These are phyloP conservation scores for Malurus melanocephalus DNA, from an alignment of 2,113 vertebrate species.

Conservation along the genomic window DNA sequence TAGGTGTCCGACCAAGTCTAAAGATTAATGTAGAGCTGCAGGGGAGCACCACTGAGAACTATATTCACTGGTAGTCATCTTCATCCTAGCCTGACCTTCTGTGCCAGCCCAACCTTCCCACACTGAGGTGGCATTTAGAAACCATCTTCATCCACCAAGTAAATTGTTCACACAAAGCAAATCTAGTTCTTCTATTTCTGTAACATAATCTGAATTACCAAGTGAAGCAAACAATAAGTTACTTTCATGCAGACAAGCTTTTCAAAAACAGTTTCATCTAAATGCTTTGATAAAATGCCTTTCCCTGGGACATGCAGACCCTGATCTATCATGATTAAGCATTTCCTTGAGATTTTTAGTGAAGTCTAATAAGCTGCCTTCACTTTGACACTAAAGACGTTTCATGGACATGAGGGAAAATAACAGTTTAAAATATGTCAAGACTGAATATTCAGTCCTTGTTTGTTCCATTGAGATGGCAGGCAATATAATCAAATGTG, in stretches of 20 bases:
- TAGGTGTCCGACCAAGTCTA: background rate
- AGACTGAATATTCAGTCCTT: slow-evolving; percentile 21
- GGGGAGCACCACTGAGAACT: background rate
- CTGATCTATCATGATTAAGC: background rate
- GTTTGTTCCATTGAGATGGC: background rate
- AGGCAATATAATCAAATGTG: slow-evolving; percentile 6
- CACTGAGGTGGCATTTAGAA: background rate
- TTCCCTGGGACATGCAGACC: background rate
- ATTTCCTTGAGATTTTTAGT: background rate
- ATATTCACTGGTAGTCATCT: background rate
- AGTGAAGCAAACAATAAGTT: background rate
- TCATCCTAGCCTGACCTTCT: background rate
- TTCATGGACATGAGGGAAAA: background rate
- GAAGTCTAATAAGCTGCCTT: background rate
- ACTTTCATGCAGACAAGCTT: background rate
- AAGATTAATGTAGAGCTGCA: background rate
- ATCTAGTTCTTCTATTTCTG: background rate
- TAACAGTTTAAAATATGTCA: slow-evolving; percentile 16
- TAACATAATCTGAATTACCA: background rate
- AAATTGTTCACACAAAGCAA: background rate
- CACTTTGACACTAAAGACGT: background rate
- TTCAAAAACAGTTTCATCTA: background rate
- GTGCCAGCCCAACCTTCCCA: background rate
- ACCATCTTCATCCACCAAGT: background rate
- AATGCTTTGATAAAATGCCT: slow-evolving; percentile 5